Evolutionary conservation across 2,113 vertebrate genomes (phyloP).

Genomic region (Trogon melanurus): DNA sequence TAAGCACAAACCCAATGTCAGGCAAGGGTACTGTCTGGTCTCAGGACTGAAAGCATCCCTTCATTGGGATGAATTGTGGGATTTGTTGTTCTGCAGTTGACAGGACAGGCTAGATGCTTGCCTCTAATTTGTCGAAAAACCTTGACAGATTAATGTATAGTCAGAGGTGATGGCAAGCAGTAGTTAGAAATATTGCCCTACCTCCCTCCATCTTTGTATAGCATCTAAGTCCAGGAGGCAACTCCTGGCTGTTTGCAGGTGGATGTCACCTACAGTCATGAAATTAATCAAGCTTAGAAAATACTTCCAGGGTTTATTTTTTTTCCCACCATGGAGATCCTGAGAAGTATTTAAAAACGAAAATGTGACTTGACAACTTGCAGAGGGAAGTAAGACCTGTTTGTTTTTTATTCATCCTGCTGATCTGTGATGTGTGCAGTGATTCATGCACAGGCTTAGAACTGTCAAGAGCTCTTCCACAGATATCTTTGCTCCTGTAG

Average conservation of each 20-base stretch:
- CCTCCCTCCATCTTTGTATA: not conserved
- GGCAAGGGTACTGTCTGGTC: not conserved
- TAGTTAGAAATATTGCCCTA: not conserved
- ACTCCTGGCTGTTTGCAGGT: not conserved
- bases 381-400: not conserved
- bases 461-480: not conserved
- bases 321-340: not conserved
- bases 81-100: not conserved
- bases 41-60: not conserved
- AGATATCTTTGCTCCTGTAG: not conserved
- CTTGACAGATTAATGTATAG: not conserved
- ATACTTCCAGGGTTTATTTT: not conserved
- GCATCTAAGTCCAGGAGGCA: not conserved
- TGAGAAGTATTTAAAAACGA: not conserved
- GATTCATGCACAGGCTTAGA: not conserved
- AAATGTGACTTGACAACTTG: conserved; percentile 6
- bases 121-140: conserved; percentile 13
- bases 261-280: not conserved
- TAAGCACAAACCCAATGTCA: not conserved
- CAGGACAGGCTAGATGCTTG: not conserved
- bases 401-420: not conserved
- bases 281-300: not conserved
- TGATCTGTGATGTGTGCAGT: not conserved
- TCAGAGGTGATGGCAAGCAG: not conserved
- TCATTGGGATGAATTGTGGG: not conserved